Evolutionary conservation across 2,888 invertebrate species (phyloP), one percentile per base, ranked within the genome.

Genomic region (Melitaea athalia): DNA sequence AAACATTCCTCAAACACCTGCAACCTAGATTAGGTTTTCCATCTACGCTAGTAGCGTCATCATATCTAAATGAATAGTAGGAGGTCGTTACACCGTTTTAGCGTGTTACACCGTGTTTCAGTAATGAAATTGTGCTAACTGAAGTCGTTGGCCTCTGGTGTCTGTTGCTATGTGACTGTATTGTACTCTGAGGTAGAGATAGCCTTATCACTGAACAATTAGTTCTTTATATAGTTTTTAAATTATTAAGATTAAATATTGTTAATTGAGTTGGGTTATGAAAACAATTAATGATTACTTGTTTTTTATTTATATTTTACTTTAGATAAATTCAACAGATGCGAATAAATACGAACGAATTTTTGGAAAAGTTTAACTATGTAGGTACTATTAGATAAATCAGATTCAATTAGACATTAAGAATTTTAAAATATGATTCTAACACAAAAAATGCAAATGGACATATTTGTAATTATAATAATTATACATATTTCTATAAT

Each of bases 81-180:
- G 57, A 55, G 77, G 74, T 77, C 75, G 74, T 68, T 49, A 77
- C 68, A 73, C 77, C 71, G 73, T 70, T 76, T 60, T 38, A 45
- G 55, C 52, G 70, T 42, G 53, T 53, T 73, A 63, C 43, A 61
- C 72, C 72, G 66, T 59, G 71, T 72, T 76, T 75, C 74, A 76
- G 76, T 71, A 71, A 64, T 72, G 75, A 78, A 81, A 79, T 75
- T 82, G 79, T 77, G 83, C 72, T 81, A 82, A 75, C 69, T 67
- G 62, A 66, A 72, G 76, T 74, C 73, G 64, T 73, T 77, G 76
- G 77, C 70, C 76, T 69, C 43, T 49, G 61, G 42, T 67, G 63
- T 63, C 45, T 60, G 66, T 55, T 66, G 33, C 42, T 61, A 53
- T 68, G 71, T 66, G 43, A 64, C 65, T 69, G 61, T 63, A 67